Conservation (phyloP, 35 echinoderm and acorn worm species). For the Apostichopus californicus region DNA sequence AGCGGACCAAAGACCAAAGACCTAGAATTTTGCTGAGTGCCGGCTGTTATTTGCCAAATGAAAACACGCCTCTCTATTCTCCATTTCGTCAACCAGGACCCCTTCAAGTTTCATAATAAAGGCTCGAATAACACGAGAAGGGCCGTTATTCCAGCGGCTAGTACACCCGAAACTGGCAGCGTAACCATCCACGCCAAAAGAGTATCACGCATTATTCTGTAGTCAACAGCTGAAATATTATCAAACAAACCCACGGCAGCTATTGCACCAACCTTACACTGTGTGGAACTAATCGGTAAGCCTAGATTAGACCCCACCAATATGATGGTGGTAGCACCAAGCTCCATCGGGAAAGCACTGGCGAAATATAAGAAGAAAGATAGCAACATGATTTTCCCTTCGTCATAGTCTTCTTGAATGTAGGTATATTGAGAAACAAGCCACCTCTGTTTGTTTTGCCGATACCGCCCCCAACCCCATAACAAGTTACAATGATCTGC, state of each 20-base stretch:
- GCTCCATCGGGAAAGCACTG: conserved; percentile 81
- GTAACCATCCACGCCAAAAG: conserved; percentile 68
- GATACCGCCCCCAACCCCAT: neutral
- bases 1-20: no score
- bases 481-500: neutral
- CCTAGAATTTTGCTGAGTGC: no score
- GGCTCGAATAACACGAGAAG: conserved; percentile 2
- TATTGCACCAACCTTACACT: conserved; percentile 77
- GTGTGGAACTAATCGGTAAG: conserved; percentile 80
- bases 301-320: conserved; percentile 68
- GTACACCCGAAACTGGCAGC: conserved; percentile 47
- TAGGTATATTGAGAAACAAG: neutral
- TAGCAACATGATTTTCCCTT: neutral
- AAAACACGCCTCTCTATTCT: no score
- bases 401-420: no score
- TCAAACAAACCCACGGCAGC: conserved; percentile 54
- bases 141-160: conserved; percentile 63
- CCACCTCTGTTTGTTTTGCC: neutral
- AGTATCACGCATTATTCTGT: conserved; percentile 55
- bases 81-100: no score
- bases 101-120: no score
- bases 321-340: conserved; percentile 70
- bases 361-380: neutral
- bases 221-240: conserved; percentile 38
- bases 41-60: no score